A percentile compares a stretch with the other conserved stretches of the same genome.
phyloP scores from a whole-genome alignment of 2,797 vertebrate species.

The Oryzias dopingdopingensis region DNA sequence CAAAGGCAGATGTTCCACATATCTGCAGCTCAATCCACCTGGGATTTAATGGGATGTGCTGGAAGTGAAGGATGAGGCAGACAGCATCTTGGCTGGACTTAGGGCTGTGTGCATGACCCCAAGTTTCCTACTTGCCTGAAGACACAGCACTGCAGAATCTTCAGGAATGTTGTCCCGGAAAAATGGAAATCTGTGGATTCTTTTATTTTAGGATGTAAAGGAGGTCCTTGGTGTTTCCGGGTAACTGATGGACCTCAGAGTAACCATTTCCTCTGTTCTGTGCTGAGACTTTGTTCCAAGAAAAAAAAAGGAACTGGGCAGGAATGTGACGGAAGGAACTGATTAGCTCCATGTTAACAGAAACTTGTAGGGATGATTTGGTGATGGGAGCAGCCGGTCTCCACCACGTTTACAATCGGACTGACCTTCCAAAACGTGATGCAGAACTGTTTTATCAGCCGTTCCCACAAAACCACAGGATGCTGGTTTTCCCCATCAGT shows the following conservation, averaged over 20 bases:
- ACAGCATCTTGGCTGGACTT: conserved; percentile 30
- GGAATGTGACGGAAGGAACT: conserved; percentile 49
- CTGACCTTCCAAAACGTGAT: conserved; percentile 32
- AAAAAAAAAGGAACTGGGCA: conserved; percentile 16
- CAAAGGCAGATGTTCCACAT: conserved; percentile 26
- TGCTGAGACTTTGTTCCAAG: neutral
- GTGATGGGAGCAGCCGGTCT: conserved; percentile 33
- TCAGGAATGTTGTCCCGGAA: conserved; percentile 29
- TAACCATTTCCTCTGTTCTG: neutral
- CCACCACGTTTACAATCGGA: conserved; percentile 26
- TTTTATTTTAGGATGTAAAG: conserved; percentile 16
- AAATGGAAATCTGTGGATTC: conserved; percentile 23
- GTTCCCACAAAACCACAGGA: conserved; percentile 44
- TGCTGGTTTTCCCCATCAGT: conserved; percentile 37
- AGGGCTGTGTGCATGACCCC: conserved; percentile 29
- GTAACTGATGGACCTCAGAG: conserved; percentile 14
- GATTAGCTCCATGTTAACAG: conserved; percentile 45
- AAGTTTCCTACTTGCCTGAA: conserved; percentile 44
- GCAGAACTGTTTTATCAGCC: conserved; percentile 31
- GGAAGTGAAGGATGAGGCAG: conserved; percentile 33
- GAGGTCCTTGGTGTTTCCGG: conserved; percentile 4
- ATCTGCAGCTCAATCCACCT: conserved; percentile 13
- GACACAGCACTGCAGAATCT: conserved; percentile 17
- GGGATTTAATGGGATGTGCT: conserved; percentile 21
- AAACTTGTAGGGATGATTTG: conserved; percentile 2